Base-by-base conservation (phyloP, 2,113 vertebrate species). In the Neolamprologus modestus region DNA sequence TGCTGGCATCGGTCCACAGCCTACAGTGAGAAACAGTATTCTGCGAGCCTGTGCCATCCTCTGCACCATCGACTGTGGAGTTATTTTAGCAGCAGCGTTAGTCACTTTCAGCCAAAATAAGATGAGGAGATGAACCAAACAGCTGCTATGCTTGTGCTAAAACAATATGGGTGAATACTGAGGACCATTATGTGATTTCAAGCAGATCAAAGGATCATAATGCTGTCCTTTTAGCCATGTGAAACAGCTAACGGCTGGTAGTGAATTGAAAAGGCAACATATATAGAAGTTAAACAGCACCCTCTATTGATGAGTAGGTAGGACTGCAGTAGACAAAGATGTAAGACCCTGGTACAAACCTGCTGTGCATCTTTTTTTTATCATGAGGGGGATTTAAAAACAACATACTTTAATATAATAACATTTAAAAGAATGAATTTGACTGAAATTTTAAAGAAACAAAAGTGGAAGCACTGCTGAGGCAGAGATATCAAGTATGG, bases 11-110 rank as follows among this genome's bases (percentile, higher is more conserved):
- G 9, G n/a, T 90, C 94, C 93, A 92, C 90, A 92, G 84, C 93
- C 89, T 90, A 93, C 89, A 94, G 91, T 95, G 71, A 92, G 82
- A 91, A 91, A 91, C 91, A 92, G 88, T 91, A 87, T 87, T 87
- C 82, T 91, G 86, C 82, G 85, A 84, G 71, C 88, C 81, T 47
- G 52, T 81, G 63, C 86, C 85, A 87, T 85, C 88, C 88, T 92
- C 91, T 92, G 83, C 93, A 93, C 86, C 83, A 86, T 87, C 89
- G 63, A 80, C 91, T 83, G 73, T 80, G 84, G 57, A 88, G 89
- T 87, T 92, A 90, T 89, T 92, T 92, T 78, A 86, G 82, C 84
- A 87, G 40, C 84, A 50, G 24, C 7, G 28, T 91, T 91, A 91
- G 86, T 92, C 90, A 92, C 55, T 76, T 61, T 78, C 71, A 82